Evolutionary conservation across 2,113 vertebrate genomes (phyloP), one percentile per base, ranked within the genome.

Genomic region (Strix uralensis): DNA sequence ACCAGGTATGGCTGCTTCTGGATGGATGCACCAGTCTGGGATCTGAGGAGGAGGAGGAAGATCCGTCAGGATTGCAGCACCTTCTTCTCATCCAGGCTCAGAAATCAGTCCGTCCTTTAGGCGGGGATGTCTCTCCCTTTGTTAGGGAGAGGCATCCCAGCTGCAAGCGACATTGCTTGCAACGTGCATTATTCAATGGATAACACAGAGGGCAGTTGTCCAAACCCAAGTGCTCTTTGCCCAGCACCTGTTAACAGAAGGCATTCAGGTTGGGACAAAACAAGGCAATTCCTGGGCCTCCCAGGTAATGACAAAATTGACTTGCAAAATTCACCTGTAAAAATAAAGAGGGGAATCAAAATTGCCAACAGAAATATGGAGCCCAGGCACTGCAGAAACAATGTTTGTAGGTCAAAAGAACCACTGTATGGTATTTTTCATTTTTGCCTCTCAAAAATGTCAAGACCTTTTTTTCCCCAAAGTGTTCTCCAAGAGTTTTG

Each of bases 131-230:
- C 16, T 18, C 44, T 46, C 44, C 44, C 44, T 42, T 63, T 40
- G 17, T 38, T 17, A 34, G 10, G 19, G 21, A 72, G 49, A 71
- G 20, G 40, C 46, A 65, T n/a, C 57, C 44, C 55, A 81, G 59
- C 29, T 62, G 36, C 23, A 26, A 40, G 40, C 0, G 1, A 15
- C 26, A 46, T 18, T 72, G 34, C 58, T 44, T 67, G 18, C 65
- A 44, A 21, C 11, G 7, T 0, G 1, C 13, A 7, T 58, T 23
- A 49, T 46, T 73, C 51, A 36, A 34, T 0, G 0, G 36, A 38
- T 17, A 67, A 11, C n/a, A 54, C 26, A 40, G 18, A 67, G 20
- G 25, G 26, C 13, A 65, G 29, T 20, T 46, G 38, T 69, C 13
- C 49, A 47, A 73, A 88, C 18, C 13, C 23, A 25, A 20, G 30